Evolutionary conservation across 2,797 vertebrate species (phyloP), one percentile per base, ranked within the genome.

Genomic region (Peromyscus attwateri): DNA sequence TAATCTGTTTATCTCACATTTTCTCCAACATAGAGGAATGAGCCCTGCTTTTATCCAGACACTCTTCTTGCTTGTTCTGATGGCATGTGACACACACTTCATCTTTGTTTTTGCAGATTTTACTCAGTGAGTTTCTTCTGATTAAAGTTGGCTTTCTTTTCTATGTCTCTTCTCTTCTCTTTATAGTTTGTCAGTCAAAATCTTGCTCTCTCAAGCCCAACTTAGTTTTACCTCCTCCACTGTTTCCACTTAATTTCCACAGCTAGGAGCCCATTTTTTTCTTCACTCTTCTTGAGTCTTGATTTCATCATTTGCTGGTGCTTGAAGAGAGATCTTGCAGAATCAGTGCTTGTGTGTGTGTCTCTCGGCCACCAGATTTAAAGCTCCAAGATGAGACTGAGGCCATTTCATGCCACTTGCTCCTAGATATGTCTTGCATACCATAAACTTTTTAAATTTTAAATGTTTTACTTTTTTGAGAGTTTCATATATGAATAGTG

Each of bases 81-180:
- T 31, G 29, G 3, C 17, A 34, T 60, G 73, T 2, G 3, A 3
- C 46, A 57, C 6, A 70, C 40, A 2, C 14, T 89, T 73, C n/a
- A 23, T 25, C 52, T 85, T 93, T 14, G 25, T 25, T 60, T 85
- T 93, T 19, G 31, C 52, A 34, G 3, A 37, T 55, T 95, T 82
- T 79, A 21, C 40, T 80, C 14, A 3, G 76, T 73, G 2, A 21
- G 6, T 84, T 87, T 92, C 37, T 31, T 89, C 34, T 92, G 62
- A 27, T 85, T 95, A 13, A 89, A 64, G 34, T 29, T 68, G 80
- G 0, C n/a, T 93, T 84, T 94, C 68, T 89, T 64, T 83, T 89
- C 60, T 46, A n/a, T 76, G 16, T 37, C 16, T 90, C 37, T 89
- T 83, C 49, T 84, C 73, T 81, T 83, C 27, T n/a, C 29, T 75